Conservation (phyloP, 2,888 invertebrate species). For the Corythucha ciliata region DNA sequence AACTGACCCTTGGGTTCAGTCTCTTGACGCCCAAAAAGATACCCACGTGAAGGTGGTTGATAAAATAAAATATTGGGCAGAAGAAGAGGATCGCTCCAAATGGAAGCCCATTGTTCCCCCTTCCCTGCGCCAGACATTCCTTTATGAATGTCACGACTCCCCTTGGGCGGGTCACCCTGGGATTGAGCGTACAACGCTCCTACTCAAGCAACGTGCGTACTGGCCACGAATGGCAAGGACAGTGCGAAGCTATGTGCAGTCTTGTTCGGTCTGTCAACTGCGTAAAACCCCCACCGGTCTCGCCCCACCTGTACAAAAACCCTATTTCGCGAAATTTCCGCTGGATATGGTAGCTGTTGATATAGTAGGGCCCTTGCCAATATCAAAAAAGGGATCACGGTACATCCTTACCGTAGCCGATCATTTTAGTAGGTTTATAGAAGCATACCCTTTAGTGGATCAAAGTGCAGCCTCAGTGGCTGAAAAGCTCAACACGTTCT, state of each 20-base stretch:
- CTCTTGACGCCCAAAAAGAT: not conserved
- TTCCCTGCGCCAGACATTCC: not conserved
- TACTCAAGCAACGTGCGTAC: slow-evolving; percentile 34
- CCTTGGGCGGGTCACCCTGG: slow-evolving; percentile 36
- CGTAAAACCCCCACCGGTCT: slow-evolving; percentile 35
- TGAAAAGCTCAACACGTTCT: no score
- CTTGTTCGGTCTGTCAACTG: slow-evolving; percentile 38
- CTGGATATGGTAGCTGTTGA: slow-evolving; percentile 38
- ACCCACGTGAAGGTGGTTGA: not conserved
- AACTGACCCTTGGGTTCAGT: not conserved
- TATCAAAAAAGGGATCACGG: slow-evolving; percentile 37
- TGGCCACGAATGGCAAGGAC: slow-evolving; percentile 39
- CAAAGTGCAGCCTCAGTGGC: slow-evolving; percentile 38
- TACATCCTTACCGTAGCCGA: slow-evolving; percentile 38
- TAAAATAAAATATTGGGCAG: no score
- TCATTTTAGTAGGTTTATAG: slow-evolving; percentile 34
- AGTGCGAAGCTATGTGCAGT: slow-evolving; percentile 37
- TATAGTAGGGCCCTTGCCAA: slow-evolving; percentile 38
- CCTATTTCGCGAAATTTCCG: slow-evolving; percentile 33
- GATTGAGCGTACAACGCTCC: slow-evolving; percentile 34
- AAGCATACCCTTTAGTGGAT: slow-evolving; percentile 38
- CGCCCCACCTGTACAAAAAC: slow-evolving; percentile 38
- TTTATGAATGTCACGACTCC: slow-evolving; percentile 28
- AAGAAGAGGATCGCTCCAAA: no score
- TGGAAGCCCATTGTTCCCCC: no score